Conservation (phyloP, 2,888 invertebrate species). For the Lypha dubia region DNA sequence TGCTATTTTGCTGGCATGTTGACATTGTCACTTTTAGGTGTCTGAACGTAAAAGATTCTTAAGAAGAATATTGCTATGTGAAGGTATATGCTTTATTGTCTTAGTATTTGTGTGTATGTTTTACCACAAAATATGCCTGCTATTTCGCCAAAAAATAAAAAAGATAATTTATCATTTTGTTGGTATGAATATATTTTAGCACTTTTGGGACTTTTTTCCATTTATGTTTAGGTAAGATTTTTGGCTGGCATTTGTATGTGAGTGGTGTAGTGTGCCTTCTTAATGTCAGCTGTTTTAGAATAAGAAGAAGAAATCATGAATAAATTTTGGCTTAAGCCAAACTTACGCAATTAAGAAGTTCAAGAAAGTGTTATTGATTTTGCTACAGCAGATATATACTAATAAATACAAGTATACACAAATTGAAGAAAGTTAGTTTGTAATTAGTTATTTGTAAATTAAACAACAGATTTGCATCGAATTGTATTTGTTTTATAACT, state of each 20-base stretch:
- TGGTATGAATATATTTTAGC: conserved; percentile 50
- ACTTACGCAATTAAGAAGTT: no score
- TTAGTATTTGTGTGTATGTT: conserved; percentile 23
- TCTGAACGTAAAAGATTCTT: conserved; percentile 9
- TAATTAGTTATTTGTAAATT: no score
- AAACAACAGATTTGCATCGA: no score
- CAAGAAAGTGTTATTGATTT: no score
- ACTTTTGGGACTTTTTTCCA: conserved; percentile 49
- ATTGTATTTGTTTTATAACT: no score
- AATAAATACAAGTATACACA: no score
- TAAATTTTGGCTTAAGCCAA: no score
- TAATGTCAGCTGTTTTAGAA: conserved; percentile 19
- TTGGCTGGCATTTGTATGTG: conserved; percentile 29
- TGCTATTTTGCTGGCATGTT: conserved; percentile 44
- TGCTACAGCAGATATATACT: no score
- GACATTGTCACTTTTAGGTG: conserved; percentile 55
- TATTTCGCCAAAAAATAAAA: conserved; percentile 52
- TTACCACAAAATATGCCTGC: neutral
- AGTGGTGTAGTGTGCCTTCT: conserved; percentile 1
- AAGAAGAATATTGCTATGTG: conserved; percentile 7
- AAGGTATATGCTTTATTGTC: conserved; percentile 30
- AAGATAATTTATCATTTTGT: conserved; percentile 67
- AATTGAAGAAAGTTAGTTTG: no score
- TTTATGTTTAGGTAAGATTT: conserved; percentile 1
- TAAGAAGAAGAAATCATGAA: neutral